Percentiles rank a stretch among this genome's conserved stretches.
Evolutionary conservation across 1,140 invertebrate genomes (phyloP).

Genomic region (Drosophila arawakana): DNA sequence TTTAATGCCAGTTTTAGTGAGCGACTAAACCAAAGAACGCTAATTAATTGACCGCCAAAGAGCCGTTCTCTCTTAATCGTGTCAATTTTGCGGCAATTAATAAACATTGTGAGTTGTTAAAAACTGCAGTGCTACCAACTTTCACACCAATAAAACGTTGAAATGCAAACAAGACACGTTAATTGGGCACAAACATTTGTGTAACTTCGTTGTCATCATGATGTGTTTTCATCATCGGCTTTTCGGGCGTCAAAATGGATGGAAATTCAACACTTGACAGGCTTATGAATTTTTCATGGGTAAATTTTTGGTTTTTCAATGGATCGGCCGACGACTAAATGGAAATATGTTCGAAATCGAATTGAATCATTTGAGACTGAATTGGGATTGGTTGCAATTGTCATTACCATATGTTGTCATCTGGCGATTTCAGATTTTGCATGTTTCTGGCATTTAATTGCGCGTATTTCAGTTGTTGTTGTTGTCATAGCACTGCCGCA

Average conservation of each 20-base stretch:
- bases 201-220: conserved; percentile 16
- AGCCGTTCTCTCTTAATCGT: conserved; percentile 16
- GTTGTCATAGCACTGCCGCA: conserved; percentile 33
- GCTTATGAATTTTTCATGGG: conserved; percentile 53
- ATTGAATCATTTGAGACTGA: conserved; percentile 34
- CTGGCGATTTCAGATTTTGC: conserved; percentile 26
- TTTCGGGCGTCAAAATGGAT: conserved; percentile 30
- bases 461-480: conserved; percentile 18
- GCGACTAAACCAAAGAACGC: conserved; percentile 11
- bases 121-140: conserved; percentile 8
- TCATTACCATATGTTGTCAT: conserved; percentile 44
- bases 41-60: conserved; percentile 40
- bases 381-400: conserved; percentile 5
- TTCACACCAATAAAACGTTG: not conserved
- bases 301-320: conserved; percentile 30
- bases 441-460: conserved; percentile 71
- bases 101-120: conserved; percentile 4
- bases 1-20: not conserved
- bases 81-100: conserved; percentile 12
- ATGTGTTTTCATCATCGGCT: conserved; percentile 9
- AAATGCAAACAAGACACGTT: conserved; percentile 41
- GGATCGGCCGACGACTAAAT: conserved; percentile 13
- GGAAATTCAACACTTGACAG: conserved; percentile 46
- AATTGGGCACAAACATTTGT: conserved; percentile 56
- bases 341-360: conserved; percentile 33